A percentile compares a stretch with the other conserved stretches of the same genome.
Conservation (phyloP, 2,888 invertebrate species). For the Troides helena region DNA sequence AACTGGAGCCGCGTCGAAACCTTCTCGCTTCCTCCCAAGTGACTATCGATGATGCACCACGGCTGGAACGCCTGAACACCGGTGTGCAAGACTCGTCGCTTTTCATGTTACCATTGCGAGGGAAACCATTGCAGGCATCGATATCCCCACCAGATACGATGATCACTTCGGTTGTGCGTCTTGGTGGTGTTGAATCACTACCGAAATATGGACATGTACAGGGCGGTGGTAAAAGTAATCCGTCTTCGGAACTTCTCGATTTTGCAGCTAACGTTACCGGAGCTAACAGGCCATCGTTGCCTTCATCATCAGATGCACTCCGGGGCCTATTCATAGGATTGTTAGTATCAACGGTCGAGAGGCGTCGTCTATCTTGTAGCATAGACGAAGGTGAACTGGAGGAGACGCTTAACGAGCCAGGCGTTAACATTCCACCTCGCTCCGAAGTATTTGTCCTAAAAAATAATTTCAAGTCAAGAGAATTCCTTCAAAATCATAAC, state of each 20-base stretch:
- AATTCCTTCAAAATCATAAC: neutral
- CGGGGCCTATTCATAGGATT: constrained; percentile 63
- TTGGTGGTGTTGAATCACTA: constrained; percentile 80
- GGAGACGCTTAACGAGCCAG: constrained; percentile 70
- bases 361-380: constrained; percentile 66
- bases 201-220: constrained; percentile 92
- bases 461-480: constrained; percentile 26
- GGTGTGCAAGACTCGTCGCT: constrained; percentile 68
- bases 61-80: constrained; percentile 75
- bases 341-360: constrained; percentile 63
- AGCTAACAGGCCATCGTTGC: constrained; percentile 64
- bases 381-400: constrained; percentile 75
- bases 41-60: constrained; percentile 87
- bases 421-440: constrained; percentile 69
- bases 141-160: constrained; percentile 79
- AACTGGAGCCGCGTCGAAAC: constrained; percentile 85
- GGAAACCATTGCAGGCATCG: constrained; percentile 65
- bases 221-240: constrained; percentile 84
- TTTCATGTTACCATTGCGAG: constrained; percentile 60
- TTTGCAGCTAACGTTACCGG: constrained; percentile 64
- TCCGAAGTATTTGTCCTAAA: constrained; percentile 69
- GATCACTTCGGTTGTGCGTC: constrained; percentile 71
- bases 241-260: constrained; percentile 71
- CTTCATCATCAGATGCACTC: constrained; percentile 70
- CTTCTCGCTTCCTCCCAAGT: constrained; percentile 86